These are phyloP conservation scores for Drosophila mercatorum DNA, from an alignment of 2,888 invertebrate species.

Conservation along the genomic window DNA sequence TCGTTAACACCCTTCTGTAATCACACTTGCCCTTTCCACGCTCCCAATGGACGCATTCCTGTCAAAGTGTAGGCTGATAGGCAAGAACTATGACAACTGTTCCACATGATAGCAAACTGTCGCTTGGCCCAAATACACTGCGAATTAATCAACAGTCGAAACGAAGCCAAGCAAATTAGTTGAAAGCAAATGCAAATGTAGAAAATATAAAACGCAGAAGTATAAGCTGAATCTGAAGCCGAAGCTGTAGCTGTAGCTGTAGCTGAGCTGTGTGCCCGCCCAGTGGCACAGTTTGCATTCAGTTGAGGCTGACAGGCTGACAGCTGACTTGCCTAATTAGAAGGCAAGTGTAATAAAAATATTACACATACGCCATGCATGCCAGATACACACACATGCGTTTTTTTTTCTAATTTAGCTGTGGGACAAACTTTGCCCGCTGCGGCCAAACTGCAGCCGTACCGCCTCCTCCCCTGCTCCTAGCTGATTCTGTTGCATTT, in stretches of 20 bases:
- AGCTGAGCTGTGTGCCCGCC: slow-evolving; percentile 14
- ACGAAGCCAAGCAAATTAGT: slow-evolving; percentile 72
- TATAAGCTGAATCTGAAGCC: neutral
- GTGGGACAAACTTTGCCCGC: slow-evolving; percentile 25
- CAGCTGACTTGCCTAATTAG: slow-evolving; percentile 73
- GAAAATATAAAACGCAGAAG: slow-evolving; percentile 1
- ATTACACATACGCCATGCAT: slow-evolving; percentile 78
- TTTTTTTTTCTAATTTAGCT: slow-evolving; percentile 64
- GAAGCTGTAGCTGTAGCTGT: slow-evolving; percentile 6
- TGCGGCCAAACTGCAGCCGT: slow-evolving; percentile 4
- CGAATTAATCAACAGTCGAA: slow-evolving; percentile 63
- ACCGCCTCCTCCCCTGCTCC: neutral
- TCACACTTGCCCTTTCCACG: neutral
- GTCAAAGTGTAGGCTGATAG: slow-evolving; percentile 10
- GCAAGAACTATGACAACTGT: slow-evolving; percentile 15
- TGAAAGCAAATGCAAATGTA: slow-evolving; percentile 65
- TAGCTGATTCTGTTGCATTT: slow-evolving; percentile 67
- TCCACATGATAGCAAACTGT: slow-evolving; percentile 32
- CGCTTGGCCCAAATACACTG: slow-evolving; percentile 71
- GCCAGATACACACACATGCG: slow-evolving; percentile 37
- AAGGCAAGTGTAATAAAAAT: slow-evolving; percentile 78
- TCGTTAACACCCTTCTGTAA: neutral
- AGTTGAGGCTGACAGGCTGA: slow-evolving; percentile 58
- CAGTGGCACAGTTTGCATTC: slow-evolving; percentile 55
- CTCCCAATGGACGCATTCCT: neutral